Evolutionary conservation across 2,113 vertebrate genomes (phyloP), one percentile per base, ranked within the genome.

Genomic region (Callipepla californica): DNA sequence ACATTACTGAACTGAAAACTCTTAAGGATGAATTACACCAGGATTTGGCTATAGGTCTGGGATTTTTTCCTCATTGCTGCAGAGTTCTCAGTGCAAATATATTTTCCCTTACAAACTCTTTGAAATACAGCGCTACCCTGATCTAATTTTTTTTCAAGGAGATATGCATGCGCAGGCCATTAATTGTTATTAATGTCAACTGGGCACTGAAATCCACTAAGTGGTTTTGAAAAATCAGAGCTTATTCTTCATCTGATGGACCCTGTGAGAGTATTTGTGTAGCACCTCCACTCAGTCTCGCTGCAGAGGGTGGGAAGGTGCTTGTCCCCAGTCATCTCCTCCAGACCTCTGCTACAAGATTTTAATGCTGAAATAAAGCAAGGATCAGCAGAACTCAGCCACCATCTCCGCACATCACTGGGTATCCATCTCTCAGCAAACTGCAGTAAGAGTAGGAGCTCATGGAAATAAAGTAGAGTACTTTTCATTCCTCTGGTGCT

Each of bases 1-100:
- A 80, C 32, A 21, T 67, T 7, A 68, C 73, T 34, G 90, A 95
- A 94, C 15, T 50, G 78, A 89, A 93, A 93, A 93, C 67, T 87
- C 72, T 93, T 75, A 55, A 77, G 62, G 30, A 73, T 58, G 77
- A 90, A 88, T 91, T 94, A 93, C 30, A 88, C 53, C 25, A 42
- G 13, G n/a, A 32, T 90, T 86, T 80, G 87, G 40, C 48, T 76
- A 45, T 13, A 79, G 74, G 70, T 85, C 81, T 82, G 32, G 34
- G 47, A 9, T 68, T 65, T 80, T 25, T 57, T 12, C 34, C 59
- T 28, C 62, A 59, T 6, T 21, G 45, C 28, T 42, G 42, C n/a
- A 32, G 84, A 80, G 38, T 75, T 80, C 30, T 79, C 40, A 15
- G 42, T 34, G 62, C 65, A 92, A 79, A 85, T 68, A 20, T 30